A percentile compares a stretch with the other conserved stretches of the same genome.
Evolutionary conservation across 2,797 vertebrate species (phyloP).

Genomic region (Lagodon rhomboides): DNA sequence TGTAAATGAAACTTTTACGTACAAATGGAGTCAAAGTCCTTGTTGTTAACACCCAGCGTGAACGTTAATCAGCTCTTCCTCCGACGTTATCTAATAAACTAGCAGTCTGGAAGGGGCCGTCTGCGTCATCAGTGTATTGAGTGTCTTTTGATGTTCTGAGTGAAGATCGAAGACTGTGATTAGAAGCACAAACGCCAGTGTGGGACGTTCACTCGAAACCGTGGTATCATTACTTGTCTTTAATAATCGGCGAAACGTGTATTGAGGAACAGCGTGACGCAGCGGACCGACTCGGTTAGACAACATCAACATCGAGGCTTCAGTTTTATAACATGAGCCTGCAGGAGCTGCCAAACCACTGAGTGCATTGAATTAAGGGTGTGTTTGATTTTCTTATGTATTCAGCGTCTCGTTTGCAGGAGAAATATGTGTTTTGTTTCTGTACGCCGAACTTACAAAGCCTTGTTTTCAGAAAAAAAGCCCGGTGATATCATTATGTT

Average conservation of each 20-base stretch:
- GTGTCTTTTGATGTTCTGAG: not conserved
- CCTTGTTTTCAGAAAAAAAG: too few species aligned
- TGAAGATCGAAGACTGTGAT: not conserved
- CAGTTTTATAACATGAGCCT: too few species aligned
- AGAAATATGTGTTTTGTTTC: not conserved
- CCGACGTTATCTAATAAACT: not conserved
- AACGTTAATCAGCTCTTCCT: not conserved
- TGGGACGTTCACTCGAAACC: not conserved
- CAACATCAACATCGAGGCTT: too few species aligned
- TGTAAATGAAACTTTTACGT: not conserved
- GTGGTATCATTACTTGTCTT: not conserved
- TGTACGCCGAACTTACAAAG: too few species aligned
- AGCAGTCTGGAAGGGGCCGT: not conserved
- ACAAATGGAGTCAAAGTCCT: not conserved
- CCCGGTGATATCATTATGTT: too few species aligned
- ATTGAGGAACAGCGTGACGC: too few species aligned
- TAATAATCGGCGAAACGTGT: too few species aligned
- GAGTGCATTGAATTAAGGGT: not conserved
- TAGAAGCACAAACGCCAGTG: not conserved
- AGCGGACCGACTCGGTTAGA: too few species aligned
- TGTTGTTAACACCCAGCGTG: not conserved
- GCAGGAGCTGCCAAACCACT: not conserved
- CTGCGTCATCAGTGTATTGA: not conserved
- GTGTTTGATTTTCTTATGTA: not conserved
- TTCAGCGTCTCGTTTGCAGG: not conserved